Conservation (phyloP, 1,140 invertebrate genomes). For the Pseudomyrmex pallidus region DNA sequence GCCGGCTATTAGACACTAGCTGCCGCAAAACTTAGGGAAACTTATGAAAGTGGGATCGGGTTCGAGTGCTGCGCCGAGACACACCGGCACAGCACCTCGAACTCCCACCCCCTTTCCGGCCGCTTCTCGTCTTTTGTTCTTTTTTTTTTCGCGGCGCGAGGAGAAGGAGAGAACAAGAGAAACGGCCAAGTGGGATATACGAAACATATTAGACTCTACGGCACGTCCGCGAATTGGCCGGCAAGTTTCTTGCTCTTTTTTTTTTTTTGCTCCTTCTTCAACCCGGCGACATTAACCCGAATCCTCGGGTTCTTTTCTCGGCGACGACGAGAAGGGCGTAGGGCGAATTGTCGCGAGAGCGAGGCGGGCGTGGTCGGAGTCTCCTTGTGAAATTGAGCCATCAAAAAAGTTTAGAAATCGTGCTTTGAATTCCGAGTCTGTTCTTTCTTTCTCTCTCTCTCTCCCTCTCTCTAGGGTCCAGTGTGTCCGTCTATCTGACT, state of each 20-base stretch:
- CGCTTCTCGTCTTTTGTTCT: slow-evolving; percentile 23
- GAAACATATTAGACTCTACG: slow-evolving; percentile 81
- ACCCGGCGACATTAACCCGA: slow-evolving; percentile 72
- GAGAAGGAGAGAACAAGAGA: slow-evolving; percentile 44
- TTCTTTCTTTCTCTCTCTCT: background rate
- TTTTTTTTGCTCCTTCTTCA: slow-evolving; percentile 41
- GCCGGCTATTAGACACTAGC: slow-evolving; percentile 79
- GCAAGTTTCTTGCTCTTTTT: slow-evolving; percentile 74
- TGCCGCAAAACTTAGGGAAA: slow-evolving; percentile 79
- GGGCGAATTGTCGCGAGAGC: slow-evolving; percentile 36
- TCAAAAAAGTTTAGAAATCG: slow-evolving; percentile 79
- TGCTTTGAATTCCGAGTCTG: slow-evolving; percentile 74
- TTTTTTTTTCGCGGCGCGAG: slow-evolving; percentile 32
- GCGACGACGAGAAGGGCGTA: slow-evolving; percentile 13
- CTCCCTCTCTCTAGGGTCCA: background rate
- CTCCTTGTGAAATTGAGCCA: slow-evolving; percentile 79
- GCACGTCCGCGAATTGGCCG: slow-evolving; percentile 79
- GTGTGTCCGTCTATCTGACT: slow-evolving; percentile 15
- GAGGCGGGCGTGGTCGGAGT: slow-evolving; percentile 22
- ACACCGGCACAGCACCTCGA: slow-evolving; percentile 36
- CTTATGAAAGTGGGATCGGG: slow-evolving; percentile 82
- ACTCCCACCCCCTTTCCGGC: background rate
- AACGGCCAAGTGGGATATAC: slow-evolving; percentile 75
- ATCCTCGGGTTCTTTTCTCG: slow-evolving; percentile 47
- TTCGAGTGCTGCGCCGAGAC: slow-evolving; percentile 67